Base-by-base conservation (phyloP, 2,113 vertebrate genomes). In the Notothenia rossii region DNA sequence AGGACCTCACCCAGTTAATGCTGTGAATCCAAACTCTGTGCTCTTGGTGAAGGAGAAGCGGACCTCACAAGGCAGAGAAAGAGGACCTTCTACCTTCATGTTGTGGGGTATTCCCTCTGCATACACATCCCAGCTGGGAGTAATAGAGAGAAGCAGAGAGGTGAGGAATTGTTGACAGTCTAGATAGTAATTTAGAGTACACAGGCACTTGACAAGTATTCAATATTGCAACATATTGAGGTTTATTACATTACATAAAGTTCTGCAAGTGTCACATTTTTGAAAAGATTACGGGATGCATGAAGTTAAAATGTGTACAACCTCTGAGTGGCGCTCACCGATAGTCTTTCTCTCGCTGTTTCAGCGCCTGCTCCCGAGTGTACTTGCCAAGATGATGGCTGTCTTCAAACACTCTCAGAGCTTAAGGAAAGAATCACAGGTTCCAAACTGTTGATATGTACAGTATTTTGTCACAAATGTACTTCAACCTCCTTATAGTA, bases 11-110 rank as follows among this genome's bases (percentile, higher is more conserved):
- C 64, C 91, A 15, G 74, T 3, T 1, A n/a, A 0, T 20, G 60
- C 54, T 0, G 81, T 92, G 51, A 10, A 79, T 7, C 15, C 0
- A 62, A 93, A 88, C 82, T 93, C 80, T 3, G 74, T 50, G 0
- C 13, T 2, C 69, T 92, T 93, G 75, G 85, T 89, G 49, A 89
- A 91, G 68, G 93, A 92, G 68, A 93, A 94, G 1, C 43, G 79
- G 67, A 91, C 75, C 56, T 92, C 90, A 83, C 18, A 3, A 0
- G 93, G 91, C 17, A 93, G 75, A 14, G 33, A 22, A 0, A 61
- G 1, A 12, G 59, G 54, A 13, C 1, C 4, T 0, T 86, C 59
- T 36, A 62, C 25, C 50, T 88, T 76, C 0, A 94, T 62, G 25
- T 3, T 45, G 58, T 91, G 77, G 0, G 93, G 92, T 0, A 94